A percentile compares a stretch with the other conserved stretches of the same genome.
Conservation (phyloP, 1,140 invertebrate genomes). For the Camponotus vicinus region DNA sequence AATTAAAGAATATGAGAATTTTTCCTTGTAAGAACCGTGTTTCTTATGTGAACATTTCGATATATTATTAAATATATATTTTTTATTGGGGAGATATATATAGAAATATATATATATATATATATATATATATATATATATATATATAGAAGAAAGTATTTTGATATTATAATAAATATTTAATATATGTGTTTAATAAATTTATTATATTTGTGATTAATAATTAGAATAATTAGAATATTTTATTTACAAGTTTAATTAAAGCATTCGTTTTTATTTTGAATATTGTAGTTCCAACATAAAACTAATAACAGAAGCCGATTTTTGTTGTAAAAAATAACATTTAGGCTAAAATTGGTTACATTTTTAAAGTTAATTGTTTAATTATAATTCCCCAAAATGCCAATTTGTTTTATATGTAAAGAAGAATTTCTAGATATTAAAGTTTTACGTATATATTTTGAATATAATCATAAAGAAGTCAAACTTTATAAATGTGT, state of each 20-base stretch:
- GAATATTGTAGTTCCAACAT: no score
- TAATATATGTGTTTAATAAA: no score
- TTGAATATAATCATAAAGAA: neutral
- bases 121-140: no score
- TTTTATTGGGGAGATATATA: neutral
- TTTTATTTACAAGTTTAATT: no score
- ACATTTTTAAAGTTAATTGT: neutral
- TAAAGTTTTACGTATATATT: neutral
- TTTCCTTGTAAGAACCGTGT: neutral
- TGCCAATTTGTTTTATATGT: constrained; percentile 6
- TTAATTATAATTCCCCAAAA: neutral
- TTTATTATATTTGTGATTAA: neutral
- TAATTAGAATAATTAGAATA: no score
- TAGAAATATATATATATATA: no score
- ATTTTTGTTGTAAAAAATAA: no score
- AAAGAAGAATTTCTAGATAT: neutral
- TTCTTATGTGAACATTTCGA: neutral
- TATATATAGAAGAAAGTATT: no score
- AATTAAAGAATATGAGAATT: constrained; percentile 13
- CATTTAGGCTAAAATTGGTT: no score
- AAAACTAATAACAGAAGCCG: no score
- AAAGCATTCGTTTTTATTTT: no score
- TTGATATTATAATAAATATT: no score
- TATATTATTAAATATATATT: neutral
- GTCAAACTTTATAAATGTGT: neutral